These are phyloP conservation scores for Pluvianellus socialis DNA, from an alignment of 2,113 vertebrate species.

Conservation along the genomic window DNA sequence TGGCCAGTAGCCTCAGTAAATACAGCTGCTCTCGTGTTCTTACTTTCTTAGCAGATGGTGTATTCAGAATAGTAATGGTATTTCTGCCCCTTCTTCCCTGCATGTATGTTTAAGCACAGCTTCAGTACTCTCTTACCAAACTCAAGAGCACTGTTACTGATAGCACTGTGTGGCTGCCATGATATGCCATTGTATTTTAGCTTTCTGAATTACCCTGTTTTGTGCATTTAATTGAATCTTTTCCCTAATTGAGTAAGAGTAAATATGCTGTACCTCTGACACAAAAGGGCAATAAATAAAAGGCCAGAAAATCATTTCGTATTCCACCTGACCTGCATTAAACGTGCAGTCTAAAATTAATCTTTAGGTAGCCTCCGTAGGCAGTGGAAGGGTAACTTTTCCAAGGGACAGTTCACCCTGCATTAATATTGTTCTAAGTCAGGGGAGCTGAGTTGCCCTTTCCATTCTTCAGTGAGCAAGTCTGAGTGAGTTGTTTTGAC, in stretches of 20 bases:
- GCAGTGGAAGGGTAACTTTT: neutral
- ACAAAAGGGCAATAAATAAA: neutral
- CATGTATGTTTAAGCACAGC: neutral
- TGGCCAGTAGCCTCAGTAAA: neutral
- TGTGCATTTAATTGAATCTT: neutral
- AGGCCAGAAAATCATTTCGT: fast-evolving
- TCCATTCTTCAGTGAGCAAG: neutral
- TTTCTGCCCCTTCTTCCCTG: neutral
- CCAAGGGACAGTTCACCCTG: neutral
- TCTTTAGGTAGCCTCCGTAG: neutral
- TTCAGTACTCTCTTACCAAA: neutral
- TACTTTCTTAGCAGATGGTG: neutral
- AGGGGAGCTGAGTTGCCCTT: neutral
- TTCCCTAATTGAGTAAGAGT: neutral
- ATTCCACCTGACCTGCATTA: neutral
- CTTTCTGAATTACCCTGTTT: neutral
- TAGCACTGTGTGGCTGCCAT: neutral
- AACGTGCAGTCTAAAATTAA: neutral
- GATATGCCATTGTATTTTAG: neutral
- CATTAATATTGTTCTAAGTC: neutral
- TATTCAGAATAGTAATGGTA: neutral
- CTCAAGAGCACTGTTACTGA: neutral
- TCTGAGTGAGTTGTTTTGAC: neutral
- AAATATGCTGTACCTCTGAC: neutral
- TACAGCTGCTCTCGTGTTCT: neutral